phyloP scores from a whole-genome alignment of 2,113 vertebrate species.

The Coptodon rendalli region DNA sequence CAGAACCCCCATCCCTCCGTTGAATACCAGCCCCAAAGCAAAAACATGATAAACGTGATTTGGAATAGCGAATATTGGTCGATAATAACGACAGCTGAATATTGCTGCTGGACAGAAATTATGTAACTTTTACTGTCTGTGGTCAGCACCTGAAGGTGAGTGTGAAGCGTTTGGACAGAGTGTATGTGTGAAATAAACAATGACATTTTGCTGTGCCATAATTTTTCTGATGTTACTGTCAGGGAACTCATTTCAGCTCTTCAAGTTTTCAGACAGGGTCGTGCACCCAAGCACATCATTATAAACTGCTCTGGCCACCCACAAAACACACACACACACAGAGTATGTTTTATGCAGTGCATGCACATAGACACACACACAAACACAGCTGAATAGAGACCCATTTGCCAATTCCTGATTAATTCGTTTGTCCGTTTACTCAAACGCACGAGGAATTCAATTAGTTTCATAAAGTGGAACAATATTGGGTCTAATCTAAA shows the following conservation, averaged over 20 bases:
- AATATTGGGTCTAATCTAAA: constrained; percentile 62
- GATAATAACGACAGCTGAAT: not conserved
- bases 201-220: not conserved
- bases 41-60: not conserved
- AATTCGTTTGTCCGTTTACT: constrained; percentile 60
- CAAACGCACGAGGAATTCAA: constrained; percentile 58
- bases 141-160: not conserved
- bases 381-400: constrained; percentile 28
- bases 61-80: not conserved
- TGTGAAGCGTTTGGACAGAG: not conserved
- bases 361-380: not conserved
- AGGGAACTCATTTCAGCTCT: not conserved
- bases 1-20: not conserved
- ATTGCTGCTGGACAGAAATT: not conserved
- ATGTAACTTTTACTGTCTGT: not conserved
- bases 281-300: not conserved
- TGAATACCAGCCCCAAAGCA: not conserved
- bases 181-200: not conserved
- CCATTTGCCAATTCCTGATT: constrained; percentile 56
- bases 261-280: constrained; percentile 9
- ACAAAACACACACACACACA: not conserved
- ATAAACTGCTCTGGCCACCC: not conserved
- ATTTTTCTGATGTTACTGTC: constrained; percentile 1
- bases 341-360: not conserved
- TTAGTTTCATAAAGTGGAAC: constrained; percentile 67